Evolutionary conservation across 2,888 invertebrate genomes (phyloP).

Genomic region (Hypselothyrea guttata): DNA sequence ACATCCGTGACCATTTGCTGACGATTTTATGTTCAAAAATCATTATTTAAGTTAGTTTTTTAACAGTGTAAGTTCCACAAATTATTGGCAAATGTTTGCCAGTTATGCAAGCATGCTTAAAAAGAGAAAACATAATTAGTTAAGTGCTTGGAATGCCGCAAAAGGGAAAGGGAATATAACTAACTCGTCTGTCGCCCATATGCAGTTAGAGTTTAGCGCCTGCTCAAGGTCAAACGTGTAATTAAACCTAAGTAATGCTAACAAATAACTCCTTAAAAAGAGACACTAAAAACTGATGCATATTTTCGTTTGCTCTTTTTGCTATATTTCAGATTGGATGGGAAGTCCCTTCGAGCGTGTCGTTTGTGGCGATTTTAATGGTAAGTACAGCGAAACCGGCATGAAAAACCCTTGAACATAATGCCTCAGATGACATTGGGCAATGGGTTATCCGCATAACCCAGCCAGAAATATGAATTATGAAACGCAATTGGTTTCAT

Average conservation of each 20-base stretch:
- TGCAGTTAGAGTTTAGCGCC: conserved; percentile 24
- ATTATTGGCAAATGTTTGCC: not conserved
- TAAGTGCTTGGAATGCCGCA: conserved; percentile 11
- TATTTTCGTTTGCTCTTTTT: conserved; percentile 28
- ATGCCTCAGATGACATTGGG: conserved; percentile 53
- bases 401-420: conserved; percentile 49
- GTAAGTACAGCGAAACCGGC: conserved; percentile 86
- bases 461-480: conserved; percentile 56
- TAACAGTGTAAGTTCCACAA: not conserved
- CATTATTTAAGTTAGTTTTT: no score
- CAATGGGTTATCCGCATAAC: conserved; percentile 54
- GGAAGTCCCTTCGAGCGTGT: conserved; percentile 96
- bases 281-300: conserved; percentile 8
- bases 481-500: conserved; percentile 10
- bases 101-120: conserved; percentile 24
- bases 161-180: conserved; percentile 23
- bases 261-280: conserved; percentile 27
- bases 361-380: conserved; percentile 96
- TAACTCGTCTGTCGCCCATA: conserved; percentile 21
- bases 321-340: conserved; percentile 91
- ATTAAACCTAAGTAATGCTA: conserved; percentile 25
- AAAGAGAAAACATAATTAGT: conserved; percentile 19
- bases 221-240: conserved; percentile 46
- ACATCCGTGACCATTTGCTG: no score
- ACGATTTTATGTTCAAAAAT: no score